A percentile compares a stretch with the other conserved stretches of the same genome.
These are phyloP conservation scores for Polypterus bichir DNA, from an alignment of 2,113 vertebrate genomes.

Conservation along the genomic window DNA sequence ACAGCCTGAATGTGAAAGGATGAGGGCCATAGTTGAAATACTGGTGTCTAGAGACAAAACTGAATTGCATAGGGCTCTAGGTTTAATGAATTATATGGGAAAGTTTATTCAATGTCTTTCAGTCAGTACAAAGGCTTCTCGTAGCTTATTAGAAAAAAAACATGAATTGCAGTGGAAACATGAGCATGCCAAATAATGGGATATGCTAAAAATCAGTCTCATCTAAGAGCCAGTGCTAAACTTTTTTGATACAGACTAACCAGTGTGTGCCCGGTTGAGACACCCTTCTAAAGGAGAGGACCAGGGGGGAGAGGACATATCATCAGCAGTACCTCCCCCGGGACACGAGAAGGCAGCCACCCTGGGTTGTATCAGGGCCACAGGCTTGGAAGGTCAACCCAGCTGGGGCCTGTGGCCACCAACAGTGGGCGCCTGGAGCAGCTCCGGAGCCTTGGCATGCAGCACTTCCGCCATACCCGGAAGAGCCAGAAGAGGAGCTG, in stretches of 20 bases:
- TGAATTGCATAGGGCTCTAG: neutral
- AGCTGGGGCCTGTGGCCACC: too few relatives aligned
- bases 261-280: too few relatives aligned
- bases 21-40: neutral
- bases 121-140: neutral
- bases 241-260: constrained; percentile 4
- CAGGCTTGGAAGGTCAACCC: too few relatives aligned
- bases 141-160: constrained; percentile 8
- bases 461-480: too few relatives aligned
- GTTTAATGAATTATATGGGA: neutral
- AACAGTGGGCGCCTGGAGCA: too few relatives aligned
- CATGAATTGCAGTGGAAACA: constrained; percentile 6
- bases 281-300: too few relatives aligned
- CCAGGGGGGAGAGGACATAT: too few relatives aligned
- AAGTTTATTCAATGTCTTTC: neutral
- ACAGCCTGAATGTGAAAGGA: neutral
- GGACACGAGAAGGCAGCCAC: too few relatives aligned
- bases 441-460: too few relatives aligned
- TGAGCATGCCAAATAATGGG: neutral
- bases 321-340: too few relatives aligned
- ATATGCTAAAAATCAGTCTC: constrained; percentile 6
- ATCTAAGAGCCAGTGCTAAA: constrained; percentile 11
- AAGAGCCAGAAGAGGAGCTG: too few relatives aligned
- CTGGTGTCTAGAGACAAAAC: neutral
- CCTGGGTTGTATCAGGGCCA: too few relatives aligned